Base-by-base conservation (phyloP, 2,888 invertebrate species). In the Choristoneura rosaceana region DNA sequence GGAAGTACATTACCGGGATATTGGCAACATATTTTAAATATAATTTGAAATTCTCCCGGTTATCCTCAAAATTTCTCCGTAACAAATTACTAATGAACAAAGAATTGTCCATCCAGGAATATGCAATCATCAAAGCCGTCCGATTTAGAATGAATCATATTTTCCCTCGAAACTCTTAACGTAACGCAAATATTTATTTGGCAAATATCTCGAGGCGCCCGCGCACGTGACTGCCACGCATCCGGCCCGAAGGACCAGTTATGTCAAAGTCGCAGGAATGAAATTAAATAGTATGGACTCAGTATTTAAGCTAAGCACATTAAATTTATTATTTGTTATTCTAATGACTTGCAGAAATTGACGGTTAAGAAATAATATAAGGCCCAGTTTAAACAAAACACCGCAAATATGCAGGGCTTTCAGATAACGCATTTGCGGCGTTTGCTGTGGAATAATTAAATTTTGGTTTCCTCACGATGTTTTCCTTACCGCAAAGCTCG, bases 91-190 rank as follows among this genome's bases (percentile, higher is more conserved):
- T 33, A n/a, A 61, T 41, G n/a, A 52, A 50, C 69, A 52, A 69
- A 69, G 15, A 61, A 69, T 43, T 4, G 50, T 1, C 15, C 50
- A 33, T 62, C 62, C 17, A 52, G 12, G 62, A 12, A 41, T 71
- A 61, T 62, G 45, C 43, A 38, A n/a, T 38, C 70, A 66, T 66
- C 71, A 69, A 73, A 73, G 73, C 10, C 71, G 45, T 58, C 66
- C 33, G 9, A 62, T 58, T 68, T 68, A 47, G 38, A 68, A 63
- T 62, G 67, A 71, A 68, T 67, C 58, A 71, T 62, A 62, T 25
- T 25, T 67, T 58, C 62, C 15, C 55, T n/a, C 25, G 33, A 71
- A 71, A 47, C 52, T 41, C 47, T 67, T 45, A 14, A 15, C 25
- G 58, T 38, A 62, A 55, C 10, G 45, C 58, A 71, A 71, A 71